Conservation (phyloP, 2,888 invertebrate species). For the Epistrophe eligans region DNA sequence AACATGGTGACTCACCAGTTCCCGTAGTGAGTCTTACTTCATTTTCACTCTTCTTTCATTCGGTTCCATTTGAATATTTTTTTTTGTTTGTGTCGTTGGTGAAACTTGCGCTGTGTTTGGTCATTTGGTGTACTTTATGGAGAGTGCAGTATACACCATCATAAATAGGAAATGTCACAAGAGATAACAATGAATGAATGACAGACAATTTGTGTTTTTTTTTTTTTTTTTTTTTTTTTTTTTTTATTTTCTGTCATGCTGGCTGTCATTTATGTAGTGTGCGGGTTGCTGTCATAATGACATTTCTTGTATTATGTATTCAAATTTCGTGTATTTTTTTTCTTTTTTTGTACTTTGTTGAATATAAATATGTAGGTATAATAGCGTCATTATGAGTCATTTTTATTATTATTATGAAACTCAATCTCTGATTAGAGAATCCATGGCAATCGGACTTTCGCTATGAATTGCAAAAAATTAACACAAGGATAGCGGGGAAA, state of each 20-base stretch:
- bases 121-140: constrained; percentile 18
- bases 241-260: constrained; percentile 32
- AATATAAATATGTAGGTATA: no score
- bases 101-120: constrained; percentile 68
- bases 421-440: neutral
- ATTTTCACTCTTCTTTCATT: constrained; percentile 15
- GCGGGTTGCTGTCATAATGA: constrained; percentile 28
- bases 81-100: constrained; percentile 49
- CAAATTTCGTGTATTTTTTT: constrained; percentile 1
- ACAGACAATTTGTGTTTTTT: constrained; percentile 31
- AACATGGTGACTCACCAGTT: constrained; percentile 53
- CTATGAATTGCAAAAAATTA: neutral
- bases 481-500: neutral
- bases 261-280: constrained; percentile 9
- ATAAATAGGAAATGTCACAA: constrained; percentile 66
- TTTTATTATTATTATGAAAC: constrained; percentile 21
- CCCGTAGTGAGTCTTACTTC: constrained; percentile 19
- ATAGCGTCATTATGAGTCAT: neutral
- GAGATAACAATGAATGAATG: constrained; percentile 71
- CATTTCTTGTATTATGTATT: constrained; percentile 34
- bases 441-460: neutral
- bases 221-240: constrained; percentile 17
- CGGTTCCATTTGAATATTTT: neutral
- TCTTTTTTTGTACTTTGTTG: constrained; percentile 5
- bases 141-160: constrained; percentile 38